Conservation (phyloP, 2,888 invertebrate genomes). For the Erpobdella octoculata region DNA sequence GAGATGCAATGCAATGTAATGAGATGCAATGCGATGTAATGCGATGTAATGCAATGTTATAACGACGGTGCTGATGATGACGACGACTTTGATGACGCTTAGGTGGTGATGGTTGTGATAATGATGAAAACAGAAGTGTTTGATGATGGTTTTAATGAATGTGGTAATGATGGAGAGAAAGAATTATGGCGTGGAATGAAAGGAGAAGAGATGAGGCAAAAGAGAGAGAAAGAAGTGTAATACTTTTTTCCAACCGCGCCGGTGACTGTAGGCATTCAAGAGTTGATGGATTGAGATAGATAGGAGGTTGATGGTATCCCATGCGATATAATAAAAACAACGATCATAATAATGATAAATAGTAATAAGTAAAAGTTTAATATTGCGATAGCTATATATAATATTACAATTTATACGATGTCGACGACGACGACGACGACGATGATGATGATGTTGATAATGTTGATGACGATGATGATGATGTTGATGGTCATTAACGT, state of each 20-base stretch:
- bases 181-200: too few relatives aligned
- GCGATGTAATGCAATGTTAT: not conserved
- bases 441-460: not conserved
- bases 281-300: conserved; percentile 11
- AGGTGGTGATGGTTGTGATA: not conserved
- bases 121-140: too few relatives aligned
- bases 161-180: too few relatives aligned
- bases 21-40: not conserved
- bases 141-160: too few relatives aligned
- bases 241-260: too few relatives aligned
- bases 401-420: too few relatives aligned
- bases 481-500: not conserved
- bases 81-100: not conserved
- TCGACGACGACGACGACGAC: conserved; percentile 3
- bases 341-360: not conserved
- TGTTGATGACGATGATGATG: not conserved
- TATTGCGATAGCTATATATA: too few relatives aligned
- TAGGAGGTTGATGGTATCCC: not conserved
- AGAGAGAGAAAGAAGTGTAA: too few relatives aligned
- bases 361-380: not conserved
- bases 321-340: not conserved
- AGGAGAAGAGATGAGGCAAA: too few relatives aligned
- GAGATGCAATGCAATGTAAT: not conserved
- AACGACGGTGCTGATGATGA: not conserved
- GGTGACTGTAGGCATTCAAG: too few relatives aligned